Evolutionary conservation across 2,113 vertebrate genomes (phyloP), one percentile per base, ranked within the genome.

Genomic region (Leptosomus discolor): DNA sequence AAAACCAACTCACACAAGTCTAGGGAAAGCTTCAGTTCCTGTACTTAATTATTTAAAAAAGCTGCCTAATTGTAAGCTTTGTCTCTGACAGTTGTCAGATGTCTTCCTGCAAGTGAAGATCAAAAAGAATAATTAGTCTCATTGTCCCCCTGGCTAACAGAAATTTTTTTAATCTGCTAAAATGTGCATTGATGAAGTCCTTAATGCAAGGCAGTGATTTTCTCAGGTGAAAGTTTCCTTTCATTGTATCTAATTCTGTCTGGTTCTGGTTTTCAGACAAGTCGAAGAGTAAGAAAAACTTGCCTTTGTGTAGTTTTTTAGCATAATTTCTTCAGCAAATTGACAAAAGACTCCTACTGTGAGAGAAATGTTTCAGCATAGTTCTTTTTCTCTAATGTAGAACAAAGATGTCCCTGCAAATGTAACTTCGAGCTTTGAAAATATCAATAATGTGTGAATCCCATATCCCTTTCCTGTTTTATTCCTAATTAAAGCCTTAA

Each of bases 81-180:
- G 96, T 97, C 92, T 94, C 65, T 97, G 84, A 89, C 92, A 96
- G 92, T 95, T 97, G 91, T 95, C 95, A 95, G 91, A 95, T 92
- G 73, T 95, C 94, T 97, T 94, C 92, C 86, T 94, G 77, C 86
- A 94, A 95, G 74, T 91, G 61, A 96, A 91, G 91, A 96, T 96
- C 94, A 97, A 97, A 96, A 94, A 37, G 92, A 97, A 97, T 96
- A 97, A 94, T 94, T 96, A 95, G 89, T 91, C 69, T 91, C 69
- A 95, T 92, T 97, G 89, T 96, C 91, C 94, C 75, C 17, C 22
- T 95, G 84, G 92, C 92, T 94, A 92, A 54, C 60, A 96, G 56
- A 92, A 11, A 15, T 88, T 96, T 92, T 94, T 94, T 86, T 45
- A 61, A 91, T 91, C 69, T 94, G n/a, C 54, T 95, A 39, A 95